A percentile compares a stretch with the other conserved stretches of the same genome.
These are phyloP conservation scores for Tanypteryx hageni DNA, from an alignment of 2,888 invertebrate genomes.

Conservation along the genomic window DNA sequence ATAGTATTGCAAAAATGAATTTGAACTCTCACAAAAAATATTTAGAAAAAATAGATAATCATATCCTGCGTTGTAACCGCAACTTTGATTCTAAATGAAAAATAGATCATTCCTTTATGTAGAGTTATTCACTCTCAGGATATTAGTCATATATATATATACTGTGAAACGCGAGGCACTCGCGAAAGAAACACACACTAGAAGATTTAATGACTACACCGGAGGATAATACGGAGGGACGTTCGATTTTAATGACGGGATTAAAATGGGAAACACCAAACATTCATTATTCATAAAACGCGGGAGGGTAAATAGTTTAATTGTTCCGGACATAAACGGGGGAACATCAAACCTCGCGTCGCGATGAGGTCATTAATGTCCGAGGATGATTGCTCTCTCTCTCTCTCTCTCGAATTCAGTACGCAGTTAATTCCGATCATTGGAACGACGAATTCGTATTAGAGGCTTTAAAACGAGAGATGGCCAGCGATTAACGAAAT, in stretches of 20 bases:
- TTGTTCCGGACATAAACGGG: background rate
- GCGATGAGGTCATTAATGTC: slow-evolving; percentile 13
- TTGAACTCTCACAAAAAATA: too few species aligned
- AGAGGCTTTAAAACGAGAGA: background rate
- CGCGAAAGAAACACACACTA: too few species aligned
- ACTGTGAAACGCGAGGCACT: too few species aligned
- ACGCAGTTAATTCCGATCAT: background rate
- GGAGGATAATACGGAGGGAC: background rate
- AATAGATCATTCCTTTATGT: too few species aligned
- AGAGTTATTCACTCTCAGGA: too few species aligned
- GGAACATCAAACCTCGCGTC: slow-evolving; percentile 15
- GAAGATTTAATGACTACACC: background rate
- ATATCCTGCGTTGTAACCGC: too few species aligned
- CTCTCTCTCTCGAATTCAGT: background rate
- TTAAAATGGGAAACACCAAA: background rate
- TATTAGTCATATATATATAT: too few species aligned
- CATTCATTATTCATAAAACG: slow-evolving; percentile 10
- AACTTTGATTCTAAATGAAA: too few species aligned
- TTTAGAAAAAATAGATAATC: too few species aligned
- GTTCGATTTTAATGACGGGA: background rate
- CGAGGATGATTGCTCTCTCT: background rate
- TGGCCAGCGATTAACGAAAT: background rate
- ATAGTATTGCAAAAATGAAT: too few species aligned
- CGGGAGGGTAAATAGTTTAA: slow-evolving; percentile 11
- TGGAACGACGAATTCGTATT: background rate